A percentile compares a stretch with the other conserved stretches of the same genome.
phyloP scores from a whole-genome alignment of 2,888 invertebrate genomes.

The Cantharis nigra region DNA sequence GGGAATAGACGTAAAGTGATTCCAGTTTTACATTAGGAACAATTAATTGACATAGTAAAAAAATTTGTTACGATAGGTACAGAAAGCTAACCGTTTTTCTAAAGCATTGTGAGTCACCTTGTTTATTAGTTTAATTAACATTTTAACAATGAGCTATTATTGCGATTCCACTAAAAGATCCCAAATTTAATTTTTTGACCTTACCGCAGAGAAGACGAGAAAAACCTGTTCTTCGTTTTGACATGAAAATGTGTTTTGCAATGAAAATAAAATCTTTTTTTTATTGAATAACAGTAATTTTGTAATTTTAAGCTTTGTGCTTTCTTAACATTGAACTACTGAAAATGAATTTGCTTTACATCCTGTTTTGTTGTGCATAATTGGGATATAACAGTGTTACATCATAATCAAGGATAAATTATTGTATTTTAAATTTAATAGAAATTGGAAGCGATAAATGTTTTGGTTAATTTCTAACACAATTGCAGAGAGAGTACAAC shows the following conservation, averaged over 20 bases:
- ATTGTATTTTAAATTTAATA: neutral
- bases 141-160: neutral
- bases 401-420: conserved; percentile 18
- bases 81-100: neutral
- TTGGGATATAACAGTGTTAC: conserved; percentile 7
- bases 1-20: neutral
- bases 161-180: neutral
- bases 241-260: neutral
- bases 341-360: conserved; percentile 18
- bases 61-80: neutral
- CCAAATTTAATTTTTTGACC: neutral
- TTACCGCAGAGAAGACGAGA: neutral
- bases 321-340: conserved; percentile 14
- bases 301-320: neutral
- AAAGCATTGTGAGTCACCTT: neutral
- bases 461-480: neutral
- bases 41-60: neutral
- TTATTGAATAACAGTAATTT: neutral
- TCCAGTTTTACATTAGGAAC: neutral
- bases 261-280: neutral
- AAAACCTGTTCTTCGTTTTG: neutral
- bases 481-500: neutral
- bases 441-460: neutral
- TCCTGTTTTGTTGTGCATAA: conserved; percentile 13
- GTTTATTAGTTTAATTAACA: neutral